Percentiles rank a stretch among this genome's conserved stretches.
phyloP scores from a whole-genome alignment of 2,113 vertebrate species.

The Ranitomeya variabilis region DNA sequence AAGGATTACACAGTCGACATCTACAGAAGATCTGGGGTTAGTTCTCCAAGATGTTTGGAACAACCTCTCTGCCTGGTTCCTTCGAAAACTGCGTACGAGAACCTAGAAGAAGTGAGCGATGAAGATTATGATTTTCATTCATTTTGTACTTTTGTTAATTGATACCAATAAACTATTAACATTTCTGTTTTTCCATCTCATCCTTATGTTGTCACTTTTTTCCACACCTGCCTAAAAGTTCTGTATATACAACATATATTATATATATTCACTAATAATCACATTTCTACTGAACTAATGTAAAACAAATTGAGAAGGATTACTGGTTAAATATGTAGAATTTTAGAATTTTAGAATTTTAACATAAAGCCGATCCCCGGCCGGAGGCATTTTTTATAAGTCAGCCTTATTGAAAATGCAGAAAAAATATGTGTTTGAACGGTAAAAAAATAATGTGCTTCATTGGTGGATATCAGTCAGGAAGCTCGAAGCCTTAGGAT shows the following conservation, averaged over 20 bases:
- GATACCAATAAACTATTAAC: no score
- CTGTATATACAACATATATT: background rate
- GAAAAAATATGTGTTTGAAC: conserved; percentile 21
- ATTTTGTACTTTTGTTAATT: no score
- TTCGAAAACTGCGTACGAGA: no score
- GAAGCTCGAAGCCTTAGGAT: conserved; percentile 31
- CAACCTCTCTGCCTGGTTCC: no score
- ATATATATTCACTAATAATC: conserved; percentile 7
- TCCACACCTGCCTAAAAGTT: no score
- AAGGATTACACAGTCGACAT: no score
- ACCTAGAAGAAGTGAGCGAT: no score
- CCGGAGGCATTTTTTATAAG: conserved; percentile 37
- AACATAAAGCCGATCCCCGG: conserved; percentile 28
- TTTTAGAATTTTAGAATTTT: background rate
- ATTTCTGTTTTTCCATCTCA: no score
- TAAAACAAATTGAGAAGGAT: conserved; percentile 8
- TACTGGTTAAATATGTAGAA: background rate
- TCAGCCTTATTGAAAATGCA: conserved; percentile 32
- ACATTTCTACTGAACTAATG: background rate
- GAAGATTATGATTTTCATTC: no score
- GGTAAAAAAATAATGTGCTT: conserved; percentile 52
- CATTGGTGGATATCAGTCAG: conserved; percentile 36
- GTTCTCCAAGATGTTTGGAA: no score
- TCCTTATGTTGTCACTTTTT: no score
- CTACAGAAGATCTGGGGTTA: no score